Base-by-base conservation (phyloP, 2,797 vertebrate species). In the Hippopotamyrus pictus region DNA sequence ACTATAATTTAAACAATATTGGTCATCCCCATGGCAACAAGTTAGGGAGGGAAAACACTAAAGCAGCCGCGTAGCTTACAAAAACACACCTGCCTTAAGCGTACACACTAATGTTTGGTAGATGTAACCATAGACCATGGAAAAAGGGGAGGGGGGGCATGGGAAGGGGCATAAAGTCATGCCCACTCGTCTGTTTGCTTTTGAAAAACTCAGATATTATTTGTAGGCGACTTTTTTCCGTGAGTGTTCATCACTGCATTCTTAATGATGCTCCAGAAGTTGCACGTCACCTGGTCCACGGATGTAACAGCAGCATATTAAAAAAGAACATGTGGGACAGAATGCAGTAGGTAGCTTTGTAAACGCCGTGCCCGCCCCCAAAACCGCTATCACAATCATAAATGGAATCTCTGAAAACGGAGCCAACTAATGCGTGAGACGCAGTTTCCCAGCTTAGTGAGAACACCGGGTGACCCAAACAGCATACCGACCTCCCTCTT, bases 1-100 rank as follows among this genome's bases (percentile, higher is more conserved):
- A 14, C 48, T 83, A 19, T 46, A 85, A 37, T 9, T 76, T 29
- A 33, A 14, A 57, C 22, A 25, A 5, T 6, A 6, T 76, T 17
- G 7, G 54, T 87, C 85, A 8, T 87, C 50, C 33, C 82, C 37
- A n/a, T 79, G 46, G 62, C 65, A 46, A 76, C 89, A 89, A 33
- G 69, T 57, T 46, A 65, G 11, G 3, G 89, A 89, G 37, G 86
- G 29, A 46, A 87, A 14, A 12, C 33, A 73, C 19, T 57, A 2
- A 5, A 53, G 83, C 50, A 53, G 44, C 46, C 12, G 1, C 9
- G 22, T 6, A 12, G 83, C 48, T n/a, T 33, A 37, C 50, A 12
- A 17, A 19, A 8, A 37, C 51, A 65, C 54, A 25, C 57, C 33
- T 65, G 57, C 14, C 4, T 29, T 53, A 86, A 86, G 62, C 54